Base-by-base conservation (phyloP, 23 tunicate species). In the Ascidia mentula region DNA sequence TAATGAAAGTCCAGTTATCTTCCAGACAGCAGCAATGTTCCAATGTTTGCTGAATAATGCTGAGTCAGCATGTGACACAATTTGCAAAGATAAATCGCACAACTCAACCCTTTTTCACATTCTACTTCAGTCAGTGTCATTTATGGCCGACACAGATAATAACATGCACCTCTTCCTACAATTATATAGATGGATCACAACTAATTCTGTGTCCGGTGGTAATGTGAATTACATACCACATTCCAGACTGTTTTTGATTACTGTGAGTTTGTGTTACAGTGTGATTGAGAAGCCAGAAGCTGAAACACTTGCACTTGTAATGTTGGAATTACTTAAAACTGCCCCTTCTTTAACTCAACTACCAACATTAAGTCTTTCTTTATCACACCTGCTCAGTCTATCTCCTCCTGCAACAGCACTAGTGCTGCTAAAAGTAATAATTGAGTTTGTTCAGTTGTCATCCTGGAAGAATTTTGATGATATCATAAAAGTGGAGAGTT, bases 21-120 rank as follows among this genome's bases (percentile, higher is more conserved):
- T 75, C 31, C 39, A 60, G 9, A 72, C n/a, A 37, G n/a, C 40
- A 39, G 20, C 76, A 15, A 26, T 87, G 35, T 75, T 80, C n/a
- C 38, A 31, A 18, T 31, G 46, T 45, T 73, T 86, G 6, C 24
- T 78, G 45, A 42, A 39, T 53, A 53, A 53, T 9, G 13, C 65
- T 9, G 12, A 20, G 7, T 9, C 13, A 53, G 13, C 65, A 53
- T 26, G 24, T 53, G 65, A 53, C 22, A 53, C 7, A 53, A 20
- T 6, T 28, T 53, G 65, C 24, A 53, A 26, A 53, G 22, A 20
- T 20, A 26, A 53, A 20, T 26, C 22, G 22, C 65, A 53, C 13
- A 53, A 53, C 65, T 20, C 24, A 20, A 53, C 65, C 22, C 28
- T 9, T 53, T 28, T 53, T 53, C 65, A 53, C 22, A 3, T 53